Base-by-base conservation (phyloP, 2,113 vertebrate genomes). In the Todiramphus saurophagus region DNA sequence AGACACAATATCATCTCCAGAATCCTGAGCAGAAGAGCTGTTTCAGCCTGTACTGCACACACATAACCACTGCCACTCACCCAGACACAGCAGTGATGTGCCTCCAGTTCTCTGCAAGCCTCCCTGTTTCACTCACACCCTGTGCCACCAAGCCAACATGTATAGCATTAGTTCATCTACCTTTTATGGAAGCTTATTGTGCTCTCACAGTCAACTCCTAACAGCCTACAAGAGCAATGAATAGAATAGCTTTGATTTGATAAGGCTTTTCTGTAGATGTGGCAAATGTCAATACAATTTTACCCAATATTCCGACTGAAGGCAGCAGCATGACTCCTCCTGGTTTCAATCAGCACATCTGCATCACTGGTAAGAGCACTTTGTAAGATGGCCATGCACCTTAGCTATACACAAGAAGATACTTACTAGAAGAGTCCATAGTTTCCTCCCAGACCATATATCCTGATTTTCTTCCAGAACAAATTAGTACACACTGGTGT, bases 41-140 rank as follows among this genome's bases (percentile, higher is more conserved):
- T 16, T 60, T 48, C 63, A 63, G 81, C 21, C 50, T 1, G 0
- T 50, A n/a, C 39, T 87, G 25, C n/a, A 20, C 15, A 51, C 30
- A 0, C 21, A 12, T 1, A 48, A 39, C 44, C 55, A 67, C 4
- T 30, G 50, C 8, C 24, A 39, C 7, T 55, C 46, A 41, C 11
- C 4, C 63, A 64, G 48, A 23, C 35, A 53, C 51, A 58, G 53
- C n/a, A 20, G 23, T 31, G 18, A 27, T 0, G 0, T 55, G 53
- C 8, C 44, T 41, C 31, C 77, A 46, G 15, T 6, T 20, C 5
- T 25, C 58, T 60, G n/a, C 12, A 55, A 16, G 8, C 5, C 23
- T 46, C 41, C 16, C 21, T 37, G 31, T 7, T 67, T 51, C 72
- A n/a, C 63, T 80, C 39, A 83, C 14, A 28, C 4, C 11, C 30